Conservation (phyloP, 2,113 vertebrate genomes). For the Cyphomyrus plagiostoma region DNA sequence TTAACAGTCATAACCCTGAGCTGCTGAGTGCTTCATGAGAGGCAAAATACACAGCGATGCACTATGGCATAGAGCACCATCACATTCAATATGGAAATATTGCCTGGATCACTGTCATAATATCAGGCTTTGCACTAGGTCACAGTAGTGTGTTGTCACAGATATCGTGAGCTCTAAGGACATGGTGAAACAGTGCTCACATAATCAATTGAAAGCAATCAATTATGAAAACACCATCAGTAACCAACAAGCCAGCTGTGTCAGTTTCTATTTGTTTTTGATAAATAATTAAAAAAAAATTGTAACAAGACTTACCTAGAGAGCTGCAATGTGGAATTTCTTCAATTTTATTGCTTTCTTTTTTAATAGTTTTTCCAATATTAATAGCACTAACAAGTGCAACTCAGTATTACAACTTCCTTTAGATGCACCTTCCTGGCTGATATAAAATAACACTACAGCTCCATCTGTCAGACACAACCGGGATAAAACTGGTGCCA, state of each 20-base stretch:
- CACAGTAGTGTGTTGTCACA: not conserved
- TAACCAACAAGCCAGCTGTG: not conserved
- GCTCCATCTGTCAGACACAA: not conserved
- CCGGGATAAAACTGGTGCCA: not conserved
- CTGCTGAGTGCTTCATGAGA: not conserved
- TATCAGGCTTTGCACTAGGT: not conserved
- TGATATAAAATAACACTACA: not conserved
- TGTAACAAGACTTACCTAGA: not conserved
- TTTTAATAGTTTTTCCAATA: not conserved
- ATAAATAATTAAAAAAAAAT: not conserved
- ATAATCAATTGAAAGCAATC: not conserved
- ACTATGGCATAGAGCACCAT: not conserved
- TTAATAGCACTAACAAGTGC: not conserved
- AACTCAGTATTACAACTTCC: not conserved
- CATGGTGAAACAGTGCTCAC: not conserved
- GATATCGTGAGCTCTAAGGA: not conserved
- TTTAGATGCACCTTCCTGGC: not conserved
- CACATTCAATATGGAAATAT: not conserved
- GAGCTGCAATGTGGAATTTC: not conserved
- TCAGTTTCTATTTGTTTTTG: not conserved
- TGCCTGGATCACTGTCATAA: not conserved
- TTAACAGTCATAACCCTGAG: not conserved
- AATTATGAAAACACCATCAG: not conserved
- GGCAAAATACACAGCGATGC: not conserved
- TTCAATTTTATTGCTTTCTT: not conserved